Conservation (phyloP, 1,140 invertebrate species). For the Calephelis virginiensis region DNA sequence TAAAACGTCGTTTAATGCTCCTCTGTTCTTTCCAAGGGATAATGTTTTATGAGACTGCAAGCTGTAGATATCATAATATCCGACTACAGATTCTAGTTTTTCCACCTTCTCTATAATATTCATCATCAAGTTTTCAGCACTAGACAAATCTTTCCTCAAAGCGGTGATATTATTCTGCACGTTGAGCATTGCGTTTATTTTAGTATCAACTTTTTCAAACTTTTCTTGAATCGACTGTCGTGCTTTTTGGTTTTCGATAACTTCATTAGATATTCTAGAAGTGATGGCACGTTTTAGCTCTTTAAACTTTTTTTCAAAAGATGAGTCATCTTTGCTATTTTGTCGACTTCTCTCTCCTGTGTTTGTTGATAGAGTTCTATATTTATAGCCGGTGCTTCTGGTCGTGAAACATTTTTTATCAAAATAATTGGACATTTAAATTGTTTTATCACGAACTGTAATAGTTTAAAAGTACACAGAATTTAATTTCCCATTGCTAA, state of each 20-base stretch:
- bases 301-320: conserved; percentile 48
- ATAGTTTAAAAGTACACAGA: not conserved
- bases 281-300: conserved; percentile 49
- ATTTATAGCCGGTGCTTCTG: conserved; percentile 58
- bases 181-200: conserved; percentile 55
- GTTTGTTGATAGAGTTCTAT: conserved; percentile 58
- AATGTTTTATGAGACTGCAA: conserved; percentile 33
- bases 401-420: conserved; percentile 58
- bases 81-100: conserved; percentile 32
- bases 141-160: conserved; percentile 41
- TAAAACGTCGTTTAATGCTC: not conserved
- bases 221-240: conserved; percentile 47
- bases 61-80: conserved; percentile 32
- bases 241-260: conserved; percentile 38
- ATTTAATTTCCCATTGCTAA: too few relatives aligned
- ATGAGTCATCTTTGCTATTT: conserved; percentile 39
- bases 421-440: conserved; percentile 50
- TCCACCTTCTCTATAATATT: conserved; percentile 44
- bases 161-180: conserved; percentile 40
- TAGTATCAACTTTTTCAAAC: conserved; percentile 47
- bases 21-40: not conserved
- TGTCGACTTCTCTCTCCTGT: conserved; percentile 45
- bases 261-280: conserved; percentile 42
- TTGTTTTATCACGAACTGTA: not conserved
- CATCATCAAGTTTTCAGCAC: conserved; percentile 39